Evolutionary conservation across 2,888 invertebrate genomes (phyloP), one percentile per base, ranked within the genome.

Genomic region (Hydraecia micacea): DNA sequence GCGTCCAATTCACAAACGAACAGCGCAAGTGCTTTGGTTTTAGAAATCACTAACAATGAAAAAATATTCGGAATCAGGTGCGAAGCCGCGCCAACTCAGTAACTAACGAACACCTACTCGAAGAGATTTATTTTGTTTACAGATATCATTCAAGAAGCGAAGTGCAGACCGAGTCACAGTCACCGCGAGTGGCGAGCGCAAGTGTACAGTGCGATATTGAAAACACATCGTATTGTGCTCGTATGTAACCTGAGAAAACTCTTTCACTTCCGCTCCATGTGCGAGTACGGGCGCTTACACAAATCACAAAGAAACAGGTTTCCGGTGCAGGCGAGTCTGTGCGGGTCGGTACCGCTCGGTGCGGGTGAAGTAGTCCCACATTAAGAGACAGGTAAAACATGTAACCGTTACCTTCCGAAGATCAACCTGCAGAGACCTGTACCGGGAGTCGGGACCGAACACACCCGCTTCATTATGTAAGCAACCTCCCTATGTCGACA

Each of bases 71-170:
- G 18, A 25, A 13, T 52, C 32, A 7, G n/a, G 36, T 32, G 72
- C 42, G 13, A 32, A 58, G 42, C 52, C 25, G 28, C 39, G 81
- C 75, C 46, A 63, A 25, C 68, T 49, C 65, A 28, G 42, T 58
- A 63, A 63, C 58, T 71, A 82, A 69, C 55, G 39, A 77, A 83
- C 65, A 65, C 25, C 36, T 25, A 63, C 36, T 66, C 25, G 36
- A 65, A n/a, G 18, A 49, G 8, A 55, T 66, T 69, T 32, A 32
- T 32, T 32, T 32, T 75, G 63, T 80, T 75, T 80, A 60, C 32
- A 69, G 69, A 80, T 66, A 73, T 66, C 39, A 21, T 85, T 76
- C 46, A 46, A 58, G 55, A 62, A 81, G 70, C 62, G 49, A 70
- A 70, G 39, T 66, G 68, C 55, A 73, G 73, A 71, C 66, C 49